Base-by-base conservation (phyloP, 2,797 vertebrate genomes). In the Protosalanx chinensis region DNA sequence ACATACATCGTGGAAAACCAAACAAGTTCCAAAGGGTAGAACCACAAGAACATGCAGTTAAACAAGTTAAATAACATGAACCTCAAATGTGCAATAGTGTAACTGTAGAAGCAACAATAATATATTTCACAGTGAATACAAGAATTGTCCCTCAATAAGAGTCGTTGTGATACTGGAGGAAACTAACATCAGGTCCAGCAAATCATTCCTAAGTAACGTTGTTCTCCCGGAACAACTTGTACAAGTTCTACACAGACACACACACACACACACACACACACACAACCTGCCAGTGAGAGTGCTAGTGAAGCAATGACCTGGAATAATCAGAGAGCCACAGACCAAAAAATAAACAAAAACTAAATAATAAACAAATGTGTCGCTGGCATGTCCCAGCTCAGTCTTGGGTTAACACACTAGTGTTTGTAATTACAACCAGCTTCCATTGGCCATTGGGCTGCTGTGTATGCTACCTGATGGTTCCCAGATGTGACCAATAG, bases 401-500 rank as follows among this genome's bases (percentile, higher is more conserved):
- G 49, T 20, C 73, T 64, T n/a, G 70, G 72, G 77, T 72, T 72
- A 72, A 66, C 78, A 57, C 72, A 68, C 59, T 68, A 68, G 53
- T 74, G 64, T 27, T 61, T 70, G 72, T 77, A 72, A 75, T 77
- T 77, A 70, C 53, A 20, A 5, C 63, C 29, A 69, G 62, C 70
- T 80, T 18, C 63, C 23, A 56, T 71, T 75, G 61, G 73, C 68
- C 71, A 70, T 60, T 46, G 37, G 60, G 58, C 67, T 56, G 35
- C 35, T 72, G 70, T 77, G 75, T 77, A 51, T 64, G 37, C 49
- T 30, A 35, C 23, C 33, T 78, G 79, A 81, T 75, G 71, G 59
- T 10, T 81, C 51, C 76, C 79, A 78, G 76, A 81, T 81, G 79
- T 70, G 67, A 20, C 32, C 1, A 53, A 70, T 41, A 56, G 75